These are phyloP conservation scores for Chloromyia formosa DNA, from an alignment of 2,888 invertebrate species.

Conservation along the genomic window DNA sequence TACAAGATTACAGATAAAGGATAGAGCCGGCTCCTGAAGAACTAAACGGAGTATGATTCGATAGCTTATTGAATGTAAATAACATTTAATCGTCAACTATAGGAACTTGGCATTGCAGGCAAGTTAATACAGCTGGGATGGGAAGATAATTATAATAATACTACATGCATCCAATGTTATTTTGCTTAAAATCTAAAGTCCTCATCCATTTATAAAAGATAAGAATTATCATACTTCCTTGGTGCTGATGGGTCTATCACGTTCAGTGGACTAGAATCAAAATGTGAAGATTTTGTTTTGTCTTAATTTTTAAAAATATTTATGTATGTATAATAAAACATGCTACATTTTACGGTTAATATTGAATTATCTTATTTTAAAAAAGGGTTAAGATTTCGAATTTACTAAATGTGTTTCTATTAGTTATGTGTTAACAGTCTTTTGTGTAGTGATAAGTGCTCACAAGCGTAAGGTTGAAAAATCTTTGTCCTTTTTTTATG, in stretches of 20 bases:
- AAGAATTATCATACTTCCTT: constrained; percentile 29
- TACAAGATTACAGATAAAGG: constrained; percentile 26
- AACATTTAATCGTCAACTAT: constrained; percentile 5
- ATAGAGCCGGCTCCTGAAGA: background rate
- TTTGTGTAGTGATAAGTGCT: too few species aligned
- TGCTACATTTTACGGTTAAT: too few species aligned
- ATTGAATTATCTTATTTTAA: too few species aligned
- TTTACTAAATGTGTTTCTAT: too few species aligned
- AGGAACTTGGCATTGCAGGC: background rate
- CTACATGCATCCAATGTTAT: too few species aligned
- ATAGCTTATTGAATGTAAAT: background rate
- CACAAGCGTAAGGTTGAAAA: too few species aligned
- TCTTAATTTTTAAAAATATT: too few species aligned
- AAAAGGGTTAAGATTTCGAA: too few species aligned
- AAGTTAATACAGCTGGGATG: background rate
- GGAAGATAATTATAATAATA: background rate
- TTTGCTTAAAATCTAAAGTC: too few species aligned
- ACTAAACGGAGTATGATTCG: background rate
- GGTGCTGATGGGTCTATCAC: constrained; percentile 21
- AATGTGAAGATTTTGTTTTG: background rate
- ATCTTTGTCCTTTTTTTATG: too few species aligned
- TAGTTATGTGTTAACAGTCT: too few species aligned
- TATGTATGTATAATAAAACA: too few species aligned
- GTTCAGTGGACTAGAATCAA: constrained; percentile 32
- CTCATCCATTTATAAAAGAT: background rate